phyloP scores from a whole-genome alignment of 2,797 vertebrate species.

The Syngnathus acus region DNA sequence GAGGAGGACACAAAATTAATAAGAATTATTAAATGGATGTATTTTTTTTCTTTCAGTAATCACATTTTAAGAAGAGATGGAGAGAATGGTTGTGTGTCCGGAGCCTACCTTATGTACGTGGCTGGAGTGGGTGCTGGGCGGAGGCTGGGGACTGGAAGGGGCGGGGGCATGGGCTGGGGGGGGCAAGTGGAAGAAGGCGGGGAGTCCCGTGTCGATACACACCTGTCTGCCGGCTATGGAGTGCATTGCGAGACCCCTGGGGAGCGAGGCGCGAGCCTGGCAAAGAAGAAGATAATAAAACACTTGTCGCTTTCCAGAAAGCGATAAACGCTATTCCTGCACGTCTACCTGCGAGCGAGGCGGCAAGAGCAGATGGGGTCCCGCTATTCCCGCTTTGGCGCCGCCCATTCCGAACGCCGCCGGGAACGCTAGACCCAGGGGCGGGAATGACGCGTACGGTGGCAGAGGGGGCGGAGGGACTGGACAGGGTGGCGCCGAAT shows the following conservation, averaged over 20 bases:
- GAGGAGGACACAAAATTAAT: slow-evolving; percentile 12
- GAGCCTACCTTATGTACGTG: slow-evolving; percentile 66
- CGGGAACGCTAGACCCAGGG: slow-evolving; percentile 74
- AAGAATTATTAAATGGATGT: too few relatives aligned
- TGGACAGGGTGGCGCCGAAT: slow-evolving; percentile 77
- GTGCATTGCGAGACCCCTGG: slow-evolving; percentile 64
- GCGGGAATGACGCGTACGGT: slow-evolving; percentile 76
- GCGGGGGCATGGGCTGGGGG: slow-evolving; percentile 63
- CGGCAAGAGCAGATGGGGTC: slow-evolving; percentile 73
- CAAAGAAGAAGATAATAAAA: neutral
- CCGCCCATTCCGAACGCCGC: slow-evolving; percentile 74
- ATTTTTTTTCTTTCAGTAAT: neutral
- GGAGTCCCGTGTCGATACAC: slow-evolving; percentile 69
- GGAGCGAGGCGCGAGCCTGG: slow-evolving; percentile 67
- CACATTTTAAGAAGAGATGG: slow-evolving; percentile 4
- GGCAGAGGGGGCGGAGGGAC: slow-evolving; percentile 69
- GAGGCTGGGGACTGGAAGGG: slow-evolving; percentile 66
- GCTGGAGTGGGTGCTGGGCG: slow-evolving; percentile 67
- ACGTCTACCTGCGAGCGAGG: slow-evolving; percentile 78
- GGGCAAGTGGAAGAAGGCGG: slow-evolving; percentile 67
- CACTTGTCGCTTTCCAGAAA: neutral
- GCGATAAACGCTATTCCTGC: too few relatives aligned
- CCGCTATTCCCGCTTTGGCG: slow-evolving; percentile 72
- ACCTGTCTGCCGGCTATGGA: slow-evolving; percentile 78
- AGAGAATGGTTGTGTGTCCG: slow-evolving; percentile 13